Conservation (phyloP, 1,140 invertebrate genomes). For the Pemphigus obesinymphae region DNA sequence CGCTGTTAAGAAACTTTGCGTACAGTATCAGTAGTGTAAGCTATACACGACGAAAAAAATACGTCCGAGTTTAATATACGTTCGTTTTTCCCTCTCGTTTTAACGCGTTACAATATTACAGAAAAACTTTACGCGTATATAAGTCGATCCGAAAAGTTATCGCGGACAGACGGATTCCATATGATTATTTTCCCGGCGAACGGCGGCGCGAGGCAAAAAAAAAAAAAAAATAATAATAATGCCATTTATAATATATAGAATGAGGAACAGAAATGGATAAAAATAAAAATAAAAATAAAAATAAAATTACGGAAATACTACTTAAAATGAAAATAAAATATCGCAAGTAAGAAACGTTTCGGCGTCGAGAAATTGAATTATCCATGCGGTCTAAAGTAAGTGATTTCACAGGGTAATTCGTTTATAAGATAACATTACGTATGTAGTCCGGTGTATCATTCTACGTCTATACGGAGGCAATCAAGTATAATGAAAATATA, state of each 20-base stretch:
- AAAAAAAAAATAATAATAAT: background rate
- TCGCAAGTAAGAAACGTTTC: background rate
- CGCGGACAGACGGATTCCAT: background rate
- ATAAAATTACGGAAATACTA: background rate
- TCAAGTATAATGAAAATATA: background rate
- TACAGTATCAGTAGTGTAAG: background rate
- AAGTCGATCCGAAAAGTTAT: slow-evolving; percentile 23
- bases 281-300: background rate
- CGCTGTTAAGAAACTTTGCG: background rate
- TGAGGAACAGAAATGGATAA: background rate
- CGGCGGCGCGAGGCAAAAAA: background rate
- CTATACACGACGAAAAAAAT: background rate
- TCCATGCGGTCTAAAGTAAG: background rate
- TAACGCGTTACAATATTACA: background rate
- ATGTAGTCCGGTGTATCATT: background rate
- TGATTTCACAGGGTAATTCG: background rate
- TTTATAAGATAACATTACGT: background rate
- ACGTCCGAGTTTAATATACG: background rate
- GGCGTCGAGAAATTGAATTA: background rate
- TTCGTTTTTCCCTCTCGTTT: background rate
- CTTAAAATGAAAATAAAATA: slow-evolving; percentile 2
- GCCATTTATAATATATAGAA: background rate
- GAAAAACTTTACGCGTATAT: slow-evolving; percentile 11
- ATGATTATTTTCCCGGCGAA: background rate
- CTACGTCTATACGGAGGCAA: background rate